A percentile compares a stretch with the other conserved stretches of the same genome.
Evolutionary conservation across 2,888 invertebrate species (phyloP).

Genomic region (Melanchra persicariae): DNA sequence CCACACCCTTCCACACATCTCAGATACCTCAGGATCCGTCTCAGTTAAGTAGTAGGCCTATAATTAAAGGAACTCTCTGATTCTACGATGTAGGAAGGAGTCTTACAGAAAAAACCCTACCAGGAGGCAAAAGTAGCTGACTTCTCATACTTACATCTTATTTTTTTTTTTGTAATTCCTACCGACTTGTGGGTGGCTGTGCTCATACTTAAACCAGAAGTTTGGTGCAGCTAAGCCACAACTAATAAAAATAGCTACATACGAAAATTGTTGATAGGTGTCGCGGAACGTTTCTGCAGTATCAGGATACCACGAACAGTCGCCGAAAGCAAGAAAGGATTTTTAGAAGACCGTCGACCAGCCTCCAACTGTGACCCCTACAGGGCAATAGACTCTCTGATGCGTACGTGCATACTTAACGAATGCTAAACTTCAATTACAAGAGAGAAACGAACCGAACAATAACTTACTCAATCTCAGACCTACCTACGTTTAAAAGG

Average conservation of each 20-base stretch:
- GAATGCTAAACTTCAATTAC: slow-evolving; percentile 82
- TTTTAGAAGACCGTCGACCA: slow-evolving; percentile 98
- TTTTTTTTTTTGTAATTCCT: no score
- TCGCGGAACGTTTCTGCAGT: slow-evolving; percentile 97
- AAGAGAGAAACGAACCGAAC: not conserved
- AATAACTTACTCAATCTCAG: not conserved
- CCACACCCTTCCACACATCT: not conserved
- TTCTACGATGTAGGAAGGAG: not conserved
- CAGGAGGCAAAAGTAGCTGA: not conserved
- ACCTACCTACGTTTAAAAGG: no score
- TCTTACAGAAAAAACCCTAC: not conserved
- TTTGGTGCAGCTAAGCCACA: no score
- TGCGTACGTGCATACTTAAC: slow-evolving; percentile 96
- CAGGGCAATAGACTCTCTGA: slow-evolving; percentile 94
- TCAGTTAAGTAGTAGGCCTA: not conserved
- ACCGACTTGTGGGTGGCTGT: no score
- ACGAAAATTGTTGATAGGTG: slow-evolving; percentile 88
- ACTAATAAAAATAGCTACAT: not conserved
- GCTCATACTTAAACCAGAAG: no score
- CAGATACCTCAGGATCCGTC: not conserved
- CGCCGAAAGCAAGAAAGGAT: slow-evolving; percentile 97
- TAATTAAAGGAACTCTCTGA: not conserved
- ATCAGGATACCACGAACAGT: slow-evolving; percentile 98
- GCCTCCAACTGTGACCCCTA: slow-evolving; percentile 98
- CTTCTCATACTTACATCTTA: no score